Conservation (phyloP, 2,888 invertebrate species). For the Congeria kusceri region DNA sequence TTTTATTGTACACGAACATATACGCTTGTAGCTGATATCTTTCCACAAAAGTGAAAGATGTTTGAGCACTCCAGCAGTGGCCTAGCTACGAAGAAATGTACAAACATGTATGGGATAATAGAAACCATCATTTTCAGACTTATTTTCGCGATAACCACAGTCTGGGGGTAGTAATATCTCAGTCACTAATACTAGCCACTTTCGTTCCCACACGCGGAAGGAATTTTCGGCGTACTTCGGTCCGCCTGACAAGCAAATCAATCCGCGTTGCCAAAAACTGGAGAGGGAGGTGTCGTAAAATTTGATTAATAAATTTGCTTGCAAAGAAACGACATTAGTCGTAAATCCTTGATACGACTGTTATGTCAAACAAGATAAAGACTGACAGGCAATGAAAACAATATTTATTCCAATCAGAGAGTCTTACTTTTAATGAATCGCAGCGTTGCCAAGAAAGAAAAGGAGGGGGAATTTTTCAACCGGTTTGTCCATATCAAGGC, state of each 20-base stretch:
- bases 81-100: conserved; percentile 33
- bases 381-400: conserved; percentile 45
- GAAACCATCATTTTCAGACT: conserved; percentile 50
- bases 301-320: conserved; percentile 51
- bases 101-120: conserved; percentile 30
- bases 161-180: conserved; percentile 38
- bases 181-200: conserved; percentile 36
- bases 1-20: too few relatives aligned
- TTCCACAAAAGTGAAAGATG: too few relatives aligned
- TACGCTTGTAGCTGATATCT: too few relatives aligned
- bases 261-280: conserved; percentile 20
- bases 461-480: not conserved
- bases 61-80: not conserved
- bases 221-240: conserved; percentile 51
- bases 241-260: conserved; percentile 37
- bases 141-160: conserved; percentile 34
- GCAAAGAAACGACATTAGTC: conserved; percentile 28
- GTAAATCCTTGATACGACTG: conserved; percentile 53
- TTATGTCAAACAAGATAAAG: conserved; percentile 49
- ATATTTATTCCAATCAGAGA: conserved; percentile 45
- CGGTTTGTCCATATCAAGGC: too few relatives aligned
- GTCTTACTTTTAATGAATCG: conserved; percentile 31
- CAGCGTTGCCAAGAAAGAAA: conserved; percentile 21
- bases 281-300: conserved; percentile 42
- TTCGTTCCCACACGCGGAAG: conserved; percentile 30